A percentile compares a stretch with the other conserved stretches of the same genome.
These are phyloP conservation scores for Sebastes fasciatus DNA, from an alignment of 2,113 vertebrate species.

Conservation along the genomic window DNA sequence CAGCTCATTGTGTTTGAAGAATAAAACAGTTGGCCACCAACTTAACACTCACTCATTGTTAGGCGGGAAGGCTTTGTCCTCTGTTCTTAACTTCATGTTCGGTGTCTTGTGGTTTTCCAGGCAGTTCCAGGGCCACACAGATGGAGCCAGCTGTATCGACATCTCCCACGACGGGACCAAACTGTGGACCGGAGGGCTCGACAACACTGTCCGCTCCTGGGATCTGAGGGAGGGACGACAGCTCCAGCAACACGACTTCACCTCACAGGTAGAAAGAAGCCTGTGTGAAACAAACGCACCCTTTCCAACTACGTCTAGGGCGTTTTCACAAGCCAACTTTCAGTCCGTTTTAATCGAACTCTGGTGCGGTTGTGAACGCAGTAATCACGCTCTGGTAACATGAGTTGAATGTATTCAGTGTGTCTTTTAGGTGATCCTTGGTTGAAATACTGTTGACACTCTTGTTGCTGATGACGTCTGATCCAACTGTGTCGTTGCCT, in stretches of 20 bases:
- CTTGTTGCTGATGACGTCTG: neutral
- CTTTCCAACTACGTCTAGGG: neutral
- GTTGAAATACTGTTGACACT: neutral
- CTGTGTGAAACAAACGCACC: neutral
- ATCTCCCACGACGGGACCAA: slow-evolving; percentile 97
- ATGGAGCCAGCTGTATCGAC: slow-evolving; percentile 97
- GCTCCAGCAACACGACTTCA: slow-evolving; percentile 98
- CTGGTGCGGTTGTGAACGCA: too few species aligned
- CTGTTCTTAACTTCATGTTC: neutral
- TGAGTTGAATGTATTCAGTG: neutral
- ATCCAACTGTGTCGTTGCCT: neutral
- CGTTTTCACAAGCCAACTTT: too few species aligned
- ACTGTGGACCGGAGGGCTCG: slow-evolving; percentile 95
- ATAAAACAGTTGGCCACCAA: neutral
- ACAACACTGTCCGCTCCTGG: slow-evolving; percentile 98
- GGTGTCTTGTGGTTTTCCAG: slow-evolving; percentile 55
- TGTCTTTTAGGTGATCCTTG: neutral
- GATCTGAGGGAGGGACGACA: slow-evolving; percentile 95
- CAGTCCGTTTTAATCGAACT: too few species aligned
- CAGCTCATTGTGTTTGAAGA: neutral
- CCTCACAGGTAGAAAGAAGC: slow-evolving; percentile 89
- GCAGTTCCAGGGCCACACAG: slow-evolving; percentile 98
- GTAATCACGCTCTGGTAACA: too few species aligned
- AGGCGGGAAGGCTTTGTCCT: neutral
- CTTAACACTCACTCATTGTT: neutral